These are phyloP conservation scores for Adela reaumurella DNA, from an alignment of 2,888 invertebrate genomes.

Conservation along the genomic window DNA sequence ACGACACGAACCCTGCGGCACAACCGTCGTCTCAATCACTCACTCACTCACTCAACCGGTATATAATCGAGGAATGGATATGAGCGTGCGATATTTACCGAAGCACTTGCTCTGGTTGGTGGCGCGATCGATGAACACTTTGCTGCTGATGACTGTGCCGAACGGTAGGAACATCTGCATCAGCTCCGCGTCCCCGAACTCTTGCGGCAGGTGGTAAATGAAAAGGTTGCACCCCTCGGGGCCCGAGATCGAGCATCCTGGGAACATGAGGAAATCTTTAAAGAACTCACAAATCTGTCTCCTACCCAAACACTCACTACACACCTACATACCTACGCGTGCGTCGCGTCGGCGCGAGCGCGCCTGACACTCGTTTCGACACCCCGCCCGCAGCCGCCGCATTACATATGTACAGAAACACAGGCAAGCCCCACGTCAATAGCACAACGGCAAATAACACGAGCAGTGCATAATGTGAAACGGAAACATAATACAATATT, in stretches of 20 bases:
- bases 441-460: no score
- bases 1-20: constrained; percentile 93
- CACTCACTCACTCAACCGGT: no score
- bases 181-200: constrained; percentile 98
- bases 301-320: constrained; percentile 22
- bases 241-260: constrained; percentile 94
- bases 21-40: no score
- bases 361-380: background rate
- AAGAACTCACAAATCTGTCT: constrained; percentile 59
- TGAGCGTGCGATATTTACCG: no score
- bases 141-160: constrained; percentile 99
- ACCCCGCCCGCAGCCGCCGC: no score
- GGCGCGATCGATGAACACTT: constrained; percentile 99
- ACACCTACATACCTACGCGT: background rate
- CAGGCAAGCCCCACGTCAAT: background rate
- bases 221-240: constrained; percentile 99
- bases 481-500: no score
- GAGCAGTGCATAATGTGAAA: no score
- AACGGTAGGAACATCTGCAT: constrained; percentile 99
- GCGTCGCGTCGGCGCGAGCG: background rate
- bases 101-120: constrained; percentile 99
- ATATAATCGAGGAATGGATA: no score
- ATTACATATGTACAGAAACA: background rate
- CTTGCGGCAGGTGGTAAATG: constrained; percentile 99
- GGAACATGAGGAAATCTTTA: constrained; percentile 69